A percentile compares a stretch with the other conserved stretches of the same genome.
These are phyloP conservation scores for Hylaea fasciaria DNA, from an alignment of 2,888 invertebrate genomes.

Conservation along the genomic window DNA sequence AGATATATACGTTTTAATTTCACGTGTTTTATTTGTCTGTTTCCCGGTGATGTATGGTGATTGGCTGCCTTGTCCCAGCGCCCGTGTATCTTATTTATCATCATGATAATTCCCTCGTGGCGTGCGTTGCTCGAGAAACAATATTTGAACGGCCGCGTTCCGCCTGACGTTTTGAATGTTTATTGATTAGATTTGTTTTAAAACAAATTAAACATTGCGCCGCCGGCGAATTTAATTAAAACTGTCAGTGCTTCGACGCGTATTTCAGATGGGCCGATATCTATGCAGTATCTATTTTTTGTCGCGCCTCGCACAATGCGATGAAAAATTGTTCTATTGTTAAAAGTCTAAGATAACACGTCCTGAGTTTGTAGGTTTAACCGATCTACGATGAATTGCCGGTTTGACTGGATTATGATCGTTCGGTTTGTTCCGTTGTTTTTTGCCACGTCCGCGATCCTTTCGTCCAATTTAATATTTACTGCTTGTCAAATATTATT, in stretches of 20 bases:
- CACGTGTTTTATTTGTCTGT: conserved; percentile 76
- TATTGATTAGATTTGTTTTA: conserved; percentile 76
- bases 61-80: conserved; percentile 79
- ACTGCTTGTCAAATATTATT: conserved; percentile 77
- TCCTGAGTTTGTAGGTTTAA: conserved; percentile 68
- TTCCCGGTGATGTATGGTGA: conserved; percentile 83
- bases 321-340: conserved; percentile 74
- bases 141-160: conserved; percentile 73
- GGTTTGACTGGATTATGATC: conserved; percentile 64
- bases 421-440: conserved; percentile 56
- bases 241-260: conserved; percentile 60
- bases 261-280: conserved; percentile 55
- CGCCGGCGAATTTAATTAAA: conserved; percentile 73
- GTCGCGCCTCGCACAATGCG: conserved; percentile 59
- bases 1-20: conserved; percentile 72
- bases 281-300: conserved; percentile 67
- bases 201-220: conserved; percentile 72
- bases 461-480: conserved; percentile 74
- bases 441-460: conserved; percentile 62
- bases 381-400: conserved; percentile 70
- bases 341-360: conserved; percentile 68
- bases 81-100: conserved; percentile 81
- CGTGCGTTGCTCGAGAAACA: conserved; percentile 69
- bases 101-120: conserved; percentile 75
- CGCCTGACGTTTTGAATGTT: conserved; percentile 69